These are phyloP conservation scores for Ariolimax columbianus DNA, from an alignment of 2,888 invertebrate species.

Conservation along the genomic window DNA sequence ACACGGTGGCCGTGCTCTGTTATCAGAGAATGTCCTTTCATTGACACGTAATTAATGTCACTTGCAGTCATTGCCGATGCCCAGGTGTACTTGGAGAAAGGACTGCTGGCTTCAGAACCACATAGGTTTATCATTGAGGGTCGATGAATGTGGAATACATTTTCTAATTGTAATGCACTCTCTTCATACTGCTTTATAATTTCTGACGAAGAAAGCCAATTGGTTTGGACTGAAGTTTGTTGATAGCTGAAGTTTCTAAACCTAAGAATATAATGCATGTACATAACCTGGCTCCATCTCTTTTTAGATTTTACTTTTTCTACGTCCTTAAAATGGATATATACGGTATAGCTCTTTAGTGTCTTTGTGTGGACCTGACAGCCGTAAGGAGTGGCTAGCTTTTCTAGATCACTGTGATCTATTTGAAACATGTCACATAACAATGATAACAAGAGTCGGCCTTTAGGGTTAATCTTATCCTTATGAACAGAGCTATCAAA, in stretches of 20 bases:
- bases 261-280: constrained; percentile 66
- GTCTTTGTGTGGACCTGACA: constrained; percentile 60
- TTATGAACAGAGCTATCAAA: constrained; percentile 65
- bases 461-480: constrained; percentile 60
- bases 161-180: neutral
- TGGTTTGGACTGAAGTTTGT: neutral
- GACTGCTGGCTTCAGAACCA: neutral
- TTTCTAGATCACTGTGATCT: constrained; percentile 54
- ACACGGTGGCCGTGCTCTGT: neutral
- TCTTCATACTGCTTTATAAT: neutral
- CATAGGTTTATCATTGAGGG: neutral
- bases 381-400: constrained; percentile 66
- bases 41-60: neutral
- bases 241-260: constrained; percentile 36
- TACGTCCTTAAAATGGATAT: constrained; percentile 66
- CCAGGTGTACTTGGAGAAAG: neutral
- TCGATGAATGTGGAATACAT: neutral
- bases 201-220: neutral
- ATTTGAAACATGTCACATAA: constrained; percentile 59
- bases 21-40: neutral
- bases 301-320: constrained; percentile 67
- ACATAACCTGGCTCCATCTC: constrained; percentile 72
- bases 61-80: neutral
- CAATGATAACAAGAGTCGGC: constrained; percentile 61
- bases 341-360: constrained; percentile 55